A percentile compares a stretch with the other conserved stretches of the same genome.
Evolutionary conservation across 2,888 invertebrate species (phyloP).

Genomic region (Aelia acuminata): DNA sequence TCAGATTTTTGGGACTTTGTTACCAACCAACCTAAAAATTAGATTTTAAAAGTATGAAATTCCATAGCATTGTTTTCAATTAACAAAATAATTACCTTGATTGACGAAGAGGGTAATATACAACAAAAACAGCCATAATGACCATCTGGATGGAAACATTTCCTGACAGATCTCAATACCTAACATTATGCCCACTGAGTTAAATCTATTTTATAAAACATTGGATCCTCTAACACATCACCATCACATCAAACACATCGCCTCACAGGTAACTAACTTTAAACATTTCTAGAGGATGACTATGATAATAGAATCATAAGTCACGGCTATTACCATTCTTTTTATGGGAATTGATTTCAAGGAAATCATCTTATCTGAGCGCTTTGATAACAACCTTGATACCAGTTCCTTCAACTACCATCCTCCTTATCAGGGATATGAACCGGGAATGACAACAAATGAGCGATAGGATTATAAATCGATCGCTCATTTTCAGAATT

Average conservation of each 20-base stretch:
- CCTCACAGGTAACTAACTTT: not conserved
- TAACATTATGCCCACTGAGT: not conserved
- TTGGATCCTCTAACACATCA: not conserved
- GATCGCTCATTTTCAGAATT: too few species aligned
- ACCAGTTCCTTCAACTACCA: not conserved
- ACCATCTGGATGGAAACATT: constrained; percentile 87
- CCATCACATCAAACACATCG: too few species aligned
- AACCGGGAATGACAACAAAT: too few species aligned
- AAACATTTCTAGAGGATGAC: not conserved
- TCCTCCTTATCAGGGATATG: not conserved
- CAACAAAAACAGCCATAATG: constrained; percentile 83
- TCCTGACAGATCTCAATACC: constrained; percentile 70
- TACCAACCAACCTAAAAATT: constrained; percentile 85
- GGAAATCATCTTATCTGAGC: not conserved
- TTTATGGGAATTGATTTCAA: not conserved
- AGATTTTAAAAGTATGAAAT: constrained; percentile 62
- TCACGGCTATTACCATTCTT: not conserved
- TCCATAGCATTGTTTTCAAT: constrained; percentile 44
- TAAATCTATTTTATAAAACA: not conserved
- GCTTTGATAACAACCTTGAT: not conserved
- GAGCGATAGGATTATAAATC: too few species aligned
- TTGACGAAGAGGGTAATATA: constrained; percentile 92
- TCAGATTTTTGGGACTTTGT: constrained; percentile 89
- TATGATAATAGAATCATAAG: not conserved
- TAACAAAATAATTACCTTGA: constrained; percentile 78